Evolutionary conservation across 2,888 invertebrate genomes (phyloP).

Genomic region (Leptinotarsa tumamoca): DNA sequence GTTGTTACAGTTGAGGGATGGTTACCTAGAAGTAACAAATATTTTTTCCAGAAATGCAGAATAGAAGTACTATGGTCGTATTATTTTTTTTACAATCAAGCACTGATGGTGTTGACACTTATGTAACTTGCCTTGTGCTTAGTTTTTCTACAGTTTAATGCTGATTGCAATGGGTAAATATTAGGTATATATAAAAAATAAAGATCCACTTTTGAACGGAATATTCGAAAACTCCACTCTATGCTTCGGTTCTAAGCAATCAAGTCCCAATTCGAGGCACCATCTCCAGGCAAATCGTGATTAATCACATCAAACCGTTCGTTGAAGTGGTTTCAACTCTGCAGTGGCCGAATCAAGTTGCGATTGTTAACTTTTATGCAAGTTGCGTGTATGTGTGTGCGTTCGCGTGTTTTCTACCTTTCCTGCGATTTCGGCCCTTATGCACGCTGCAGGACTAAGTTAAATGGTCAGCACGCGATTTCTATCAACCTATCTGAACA

Average conservation of each 20-base stretch:
- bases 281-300: slow-evolving; percentile 46
- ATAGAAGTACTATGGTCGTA: too few species aligned
- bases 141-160: too few species aligned
- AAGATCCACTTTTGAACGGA: too few species aligned
- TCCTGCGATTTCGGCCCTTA: slow-evolving; percentile 60
- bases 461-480: slow-evolving; percentile 62
- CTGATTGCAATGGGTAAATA: too few species aligned
- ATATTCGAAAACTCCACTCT: too few species aligned
- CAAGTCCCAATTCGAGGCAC: background rate
- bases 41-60: too few species aligned
- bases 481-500: slow-evolving; percentile 61
- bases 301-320: slow-evolving; percentile 55
- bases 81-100: too few species aligned
- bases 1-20: too few species aligned
- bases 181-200: too few species aligned
- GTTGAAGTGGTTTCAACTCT: slow-evolving; percentile 52
- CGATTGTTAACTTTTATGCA: slow-evolving; percentile 62
- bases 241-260: background rate
- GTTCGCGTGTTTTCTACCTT: slow-evolving; percentile 60
- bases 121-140: too few species aligned
- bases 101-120: too few species aligned
- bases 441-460: slow-evolving; percentile 54
- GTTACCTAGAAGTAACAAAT: too few species aligned
- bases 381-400: slow-evolving; percentile 62
- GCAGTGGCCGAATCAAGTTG: slow-evolving; percentile 57